Evolutionary conservation across 2,113 vertebrate species (phyloP).

Genomic region (Etheostoma spectabile): DNA sequence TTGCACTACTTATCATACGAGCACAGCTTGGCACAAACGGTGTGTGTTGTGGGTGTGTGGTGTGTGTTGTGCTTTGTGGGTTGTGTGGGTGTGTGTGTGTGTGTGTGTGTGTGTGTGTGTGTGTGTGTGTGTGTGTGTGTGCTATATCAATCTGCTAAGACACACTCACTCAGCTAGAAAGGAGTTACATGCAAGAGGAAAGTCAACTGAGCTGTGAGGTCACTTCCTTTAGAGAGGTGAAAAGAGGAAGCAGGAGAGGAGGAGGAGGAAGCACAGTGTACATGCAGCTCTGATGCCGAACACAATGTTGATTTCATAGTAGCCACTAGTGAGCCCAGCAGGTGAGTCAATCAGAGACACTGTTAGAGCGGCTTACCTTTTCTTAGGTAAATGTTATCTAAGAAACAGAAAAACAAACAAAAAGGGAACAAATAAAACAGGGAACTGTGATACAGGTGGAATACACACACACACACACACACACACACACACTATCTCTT

Average conservation of each 20-base stretch:
- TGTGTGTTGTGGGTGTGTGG: constrained; percentile 19
- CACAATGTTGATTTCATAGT: constrained; percentile 31
- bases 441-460: constrained; percentile 70
- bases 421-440: constrained; percentile 76
- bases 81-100: constrained; percentile 24
- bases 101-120: constrained; percentile 5
- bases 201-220: constrained; percentile 57
- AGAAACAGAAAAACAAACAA: constrained; percentile 78
- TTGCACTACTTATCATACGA: constrained; percentile 48
- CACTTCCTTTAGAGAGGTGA: constrained; percentile 53
- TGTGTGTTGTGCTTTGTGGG: constrained; percentile 24
- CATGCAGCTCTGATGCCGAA: constrained; percentile 63
- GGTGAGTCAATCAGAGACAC: constrained; percentile 64
- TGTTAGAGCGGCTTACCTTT: constrained; percentile 83
- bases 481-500: constrained; percentile 1
- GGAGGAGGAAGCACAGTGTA: constrained; percentile 42
- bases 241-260: constrained; percentile 29
- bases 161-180: constrained; percentile 52
- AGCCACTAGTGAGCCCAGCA: constrained; percentile 45
- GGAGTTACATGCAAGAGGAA: constrained; percentile 64
- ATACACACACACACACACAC: constrained; percentile 43
- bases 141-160: constrained; percentile 38
- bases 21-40: constrained; percentile 37
- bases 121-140: not conserved
- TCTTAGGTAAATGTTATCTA: constrained; percentile 88